Evolutionary conservation across 2,888 invertebrate genomes (phyloP).

Genomic region (Dynastes maya): DNA sequence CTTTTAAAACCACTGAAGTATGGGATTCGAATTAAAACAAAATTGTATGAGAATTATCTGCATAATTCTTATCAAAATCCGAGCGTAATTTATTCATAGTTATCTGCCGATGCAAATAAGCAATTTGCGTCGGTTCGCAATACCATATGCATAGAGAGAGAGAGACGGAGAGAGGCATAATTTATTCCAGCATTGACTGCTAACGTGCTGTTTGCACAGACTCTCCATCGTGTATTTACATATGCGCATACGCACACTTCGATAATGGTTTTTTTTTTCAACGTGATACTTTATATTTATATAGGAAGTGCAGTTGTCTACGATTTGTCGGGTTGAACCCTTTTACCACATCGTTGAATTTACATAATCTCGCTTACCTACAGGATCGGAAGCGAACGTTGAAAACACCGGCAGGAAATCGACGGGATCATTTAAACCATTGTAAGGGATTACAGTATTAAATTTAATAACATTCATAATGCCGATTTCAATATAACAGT

Average conservation of each 20-base stretch:
- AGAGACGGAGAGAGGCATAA: conserved; percentile 4
- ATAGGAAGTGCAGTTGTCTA: not conserved
- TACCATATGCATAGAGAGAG: conserved; percentile 17
- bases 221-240: conserved; percentile 11
- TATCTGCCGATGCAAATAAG: conserved; percentile 37
- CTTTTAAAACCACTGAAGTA: conserved; percentile 3
- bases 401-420: not conserved
- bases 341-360: conserved; percentile 19
- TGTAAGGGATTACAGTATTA: conserved; percentile 26
- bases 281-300: conserved; percentile 11
- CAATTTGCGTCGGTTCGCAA: conserved; percentile 32
- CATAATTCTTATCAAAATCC: conserved; percentile 39
- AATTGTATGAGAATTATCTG: conserved; percentile 35
- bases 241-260: conserved; percentile 1
- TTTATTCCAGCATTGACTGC: conserved; percentile 20
- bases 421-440: not conserved
- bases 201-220: conserved; percentile 23
- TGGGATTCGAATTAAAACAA: conserved; percentile 34
- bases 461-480: conserved; percentile 32
- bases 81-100: conserved; percentile 34
- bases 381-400: not conserved
- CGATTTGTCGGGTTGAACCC: conserved; percentile 35
- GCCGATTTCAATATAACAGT: conserved; percentile 19
- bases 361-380: conserved; percentile 37
- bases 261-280: conserved; percentile 29